Evolutionary conservation across 2,797 vertebrate genomes (phyloP).

Genomic region (Onychomys arenicola): DNA sequence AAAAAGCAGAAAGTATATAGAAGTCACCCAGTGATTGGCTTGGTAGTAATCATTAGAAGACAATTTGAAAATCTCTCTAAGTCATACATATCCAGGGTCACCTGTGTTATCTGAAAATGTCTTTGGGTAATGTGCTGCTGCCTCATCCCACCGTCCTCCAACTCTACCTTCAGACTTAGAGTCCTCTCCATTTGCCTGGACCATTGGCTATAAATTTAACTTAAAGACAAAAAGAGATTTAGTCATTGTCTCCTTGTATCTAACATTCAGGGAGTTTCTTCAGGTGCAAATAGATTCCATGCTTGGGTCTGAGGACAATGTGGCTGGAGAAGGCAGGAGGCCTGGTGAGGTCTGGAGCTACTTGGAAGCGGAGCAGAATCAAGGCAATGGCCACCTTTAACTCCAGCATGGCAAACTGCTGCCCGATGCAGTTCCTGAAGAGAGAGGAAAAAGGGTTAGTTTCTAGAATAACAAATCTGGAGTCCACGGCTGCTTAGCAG

Average conservation of each 20-base stretch:
- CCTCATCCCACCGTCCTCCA: background rate
- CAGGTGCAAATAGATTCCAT: slow-evolving; percentile 90
- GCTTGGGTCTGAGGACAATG: slow-evolving; percentile 90
- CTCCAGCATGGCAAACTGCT: slow-evolving; percentile 95
- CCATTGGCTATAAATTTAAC: slow-evolving; percentile 13
- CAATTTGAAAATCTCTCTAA: background rate
- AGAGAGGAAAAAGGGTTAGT: background rate
- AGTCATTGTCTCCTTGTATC: background rate
- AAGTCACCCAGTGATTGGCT: background rate
- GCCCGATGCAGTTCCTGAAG: slow-evolving; percentile 95
- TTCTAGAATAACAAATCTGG: background rate
- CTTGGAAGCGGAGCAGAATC: slow-evolving; percentile 90
- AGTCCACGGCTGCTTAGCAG: background rate
- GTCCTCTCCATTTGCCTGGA: background rate
- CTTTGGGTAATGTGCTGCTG: background rate
- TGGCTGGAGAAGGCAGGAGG: slow-evolving; percentile 85
- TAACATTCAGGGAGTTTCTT: slow-evolving; percentile 78
- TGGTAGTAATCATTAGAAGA: background rate
- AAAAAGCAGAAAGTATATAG: slow-evolving; percentile 32
- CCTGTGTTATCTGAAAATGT: background rate
- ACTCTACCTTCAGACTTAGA: background rate
- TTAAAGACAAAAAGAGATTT: background rate
- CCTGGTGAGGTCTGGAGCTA: slow-evolving; percentile 86
- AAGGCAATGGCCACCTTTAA: slow-evolving; percentile 91
- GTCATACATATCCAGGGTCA: background rate